Evolutionary conservation across 1,140 invertebrate genomes (phyloP).

Genomic region (Danaus melanippus): DNA sequence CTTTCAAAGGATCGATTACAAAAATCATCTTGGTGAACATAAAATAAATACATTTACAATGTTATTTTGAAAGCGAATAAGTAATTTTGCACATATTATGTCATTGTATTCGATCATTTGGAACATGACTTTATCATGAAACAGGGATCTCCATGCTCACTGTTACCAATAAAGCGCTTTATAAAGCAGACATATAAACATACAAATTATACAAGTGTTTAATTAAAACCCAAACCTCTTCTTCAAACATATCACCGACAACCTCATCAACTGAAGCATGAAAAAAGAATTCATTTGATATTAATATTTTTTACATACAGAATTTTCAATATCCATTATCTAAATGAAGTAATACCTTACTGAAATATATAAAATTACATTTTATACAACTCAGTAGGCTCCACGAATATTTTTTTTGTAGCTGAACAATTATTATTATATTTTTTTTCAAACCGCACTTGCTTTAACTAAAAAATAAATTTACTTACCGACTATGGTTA

Average conservation of each 20-base stretch:
- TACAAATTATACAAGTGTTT: conserved; percentile 14
- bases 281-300: conserved; percentile 39
- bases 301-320: conserved; percentile 10
- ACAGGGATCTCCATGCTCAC: conserved; percentile 13
- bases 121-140: conserved; percentile 4
- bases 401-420: too few species aligned
- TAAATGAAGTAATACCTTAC: too few species aligned
- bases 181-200: conserved; percentile 15
- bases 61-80: too few species aligned
- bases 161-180: conserved; percentile 10
- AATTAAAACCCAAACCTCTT: conserved; percentile 59
- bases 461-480: neutral
- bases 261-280: conserved; percentile 68
- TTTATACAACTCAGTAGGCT: too few species aligned
- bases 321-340: too few species aligned
- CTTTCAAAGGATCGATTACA: too few species aligned
- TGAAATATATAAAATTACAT: too few species aligned
- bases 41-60: too few species aligned
- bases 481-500: conserved; percentile 73
- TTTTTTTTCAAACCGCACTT: neutral
- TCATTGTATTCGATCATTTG: conserved; percentile 10
- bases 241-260: conserved; percentile 54
- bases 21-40: too few species aligned
- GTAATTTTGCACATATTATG: too few species aligned
- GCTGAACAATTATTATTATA: neutral